Conservation (phyloP, 2,888 invertebrate genomes). For the Nymphalis c-album region DNA sequence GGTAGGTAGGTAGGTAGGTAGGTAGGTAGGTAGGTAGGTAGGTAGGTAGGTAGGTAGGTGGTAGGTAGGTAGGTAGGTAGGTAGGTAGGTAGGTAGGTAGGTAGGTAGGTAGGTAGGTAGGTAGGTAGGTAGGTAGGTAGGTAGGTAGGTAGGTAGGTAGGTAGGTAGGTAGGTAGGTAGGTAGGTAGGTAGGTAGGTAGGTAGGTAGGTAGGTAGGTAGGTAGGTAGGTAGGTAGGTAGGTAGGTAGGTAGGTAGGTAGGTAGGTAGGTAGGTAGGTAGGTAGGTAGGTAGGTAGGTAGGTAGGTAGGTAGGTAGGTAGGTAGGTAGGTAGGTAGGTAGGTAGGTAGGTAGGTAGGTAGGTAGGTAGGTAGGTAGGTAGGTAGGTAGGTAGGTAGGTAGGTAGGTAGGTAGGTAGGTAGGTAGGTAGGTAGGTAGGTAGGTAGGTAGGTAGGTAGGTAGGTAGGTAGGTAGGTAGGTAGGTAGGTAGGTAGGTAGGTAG, state of each 20-base stretch:
- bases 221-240: not conserved
- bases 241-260: not conserved
- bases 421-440: not conserved
- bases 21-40: constrained; percentile 1
- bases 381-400: not conserved
- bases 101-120: not conserved
- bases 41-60: not conserved
- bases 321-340: not conserved
- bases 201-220: not conserved
- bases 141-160: not conserved
- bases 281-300: not conserved
- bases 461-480: not conserved
- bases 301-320: not conserved
- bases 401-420: not conserved
- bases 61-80: no score
- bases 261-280: not conserved
- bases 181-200: not conserved
- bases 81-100: not conserved
- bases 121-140: not conserved
- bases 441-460: not conserved
- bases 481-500: not conserved
- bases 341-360: not conserved
- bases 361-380: not conserved
- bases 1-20: constrained; percentile 1
- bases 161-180: not conserved